Evolutionary conservation across 2,888 invertebrate genomes (phyloP).

Genomic region (Aphodius granarius): DNA sequence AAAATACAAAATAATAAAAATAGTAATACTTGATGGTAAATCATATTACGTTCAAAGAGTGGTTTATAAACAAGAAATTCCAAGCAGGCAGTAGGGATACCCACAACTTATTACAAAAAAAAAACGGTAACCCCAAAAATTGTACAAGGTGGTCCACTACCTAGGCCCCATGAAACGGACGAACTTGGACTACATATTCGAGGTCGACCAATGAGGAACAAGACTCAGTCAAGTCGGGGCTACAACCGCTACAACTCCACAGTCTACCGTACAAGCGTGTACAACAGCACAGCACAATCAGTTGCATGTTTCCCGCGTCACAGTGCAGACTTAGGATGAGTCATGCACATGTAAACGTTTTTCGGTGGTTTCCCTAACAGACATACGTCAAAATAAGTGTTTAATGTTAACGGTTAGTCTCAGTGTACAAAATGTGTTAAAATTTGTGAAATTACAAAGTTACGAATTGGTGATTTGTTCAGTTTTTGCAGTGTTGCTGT

Average conservation of each 20-base stretch:
- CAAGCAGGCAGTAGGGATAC: not conserved
- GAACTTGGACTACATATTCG: conserved; percentile 49
- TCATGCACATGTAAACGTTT: not conserved
- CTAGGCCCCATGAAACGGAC: conserved; percentile 17
- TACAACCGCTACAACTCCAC: no score
- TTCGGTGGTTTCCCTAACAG: not conserved
- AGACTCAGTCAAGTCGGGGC: not conserved
- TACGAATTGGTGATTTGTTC: not conserved
- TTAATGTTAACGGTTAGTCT: not conserved
- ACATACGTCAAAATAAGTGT: not conserved
- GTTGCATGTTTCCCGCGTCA: not conserved
- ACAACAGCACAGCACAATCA: no score
- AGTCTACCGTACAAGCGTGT: not conserved
- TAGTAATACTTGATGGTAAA: no score
- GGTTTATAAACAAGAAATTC: not conserved
- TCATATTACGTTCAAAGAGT: no score
- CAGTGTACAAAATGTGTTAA: not conserved
- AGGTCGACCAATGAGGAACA: conserved; percentile 43
- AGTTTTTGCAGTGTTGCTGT: not conserved
- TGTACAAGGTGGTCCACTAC: conserved; percentile 14
- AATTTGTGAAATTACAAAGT: not conserved
- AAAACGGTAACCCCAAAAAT: conserved; percentile 12
- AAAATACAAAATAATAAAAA: no score
- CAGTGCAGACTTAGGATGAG: not conserved
- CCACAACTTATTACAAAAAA: not conserved